Evolutionary conservation across 1,140 invertebrate species (phyloP).

Genomic region (Lepidurus packardi): DNA sequence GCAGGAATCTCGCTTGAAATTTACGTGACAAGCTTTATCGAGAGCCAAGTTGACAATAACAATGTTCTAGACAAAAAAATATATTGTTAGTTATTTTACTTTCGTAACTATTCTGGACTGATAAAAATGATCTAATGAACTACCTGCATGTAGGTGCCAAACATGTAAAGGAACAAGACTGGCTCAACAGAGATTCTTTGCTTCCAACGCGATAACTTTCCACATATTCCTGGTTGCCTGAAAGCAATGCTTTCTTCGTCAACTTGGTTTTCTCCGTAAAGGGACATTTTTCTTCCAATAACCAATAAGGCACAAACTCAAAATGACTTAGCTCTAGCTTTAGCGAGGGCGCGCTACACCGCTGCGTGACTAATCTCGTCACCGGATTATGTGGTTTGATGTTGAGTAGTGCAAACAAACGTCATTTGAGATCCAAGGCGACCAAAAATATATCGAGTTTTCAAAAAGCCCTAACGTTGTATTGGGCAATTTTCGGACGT

Average conservation of each 20-base stretch:
- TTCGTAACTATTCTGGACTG: neutral
- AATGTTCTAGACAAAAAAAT: neutral
- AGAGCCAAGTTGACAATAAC: constrained; percentile 31
- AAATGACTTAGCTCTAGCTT: too few species aligned
- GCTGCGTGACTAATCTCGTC: too few species aligned
- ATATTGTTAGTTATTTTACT: neutral
- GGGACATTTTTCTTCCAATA: neutral
- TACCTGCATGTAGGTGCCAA: constrained; percentile 20
- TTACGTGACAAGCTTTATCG: constrained; percentile 27
- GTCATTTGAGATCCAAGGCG: too few species aligned
- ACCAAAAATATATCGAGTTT: too few species aligned
- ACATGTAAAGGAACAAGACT: neutral
- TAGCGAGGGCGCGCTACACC: too few species aligned
- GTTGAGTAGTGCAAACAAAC: too few species aligned
- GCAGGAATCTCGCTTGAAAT: constrained; percentile 23
- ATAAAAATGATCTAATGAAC: neutral
- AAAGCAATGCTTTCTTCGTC: neutral
- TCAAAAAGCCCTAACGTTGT: too few species aligned
- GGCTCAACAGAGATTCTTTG: constrained; percentile 26
- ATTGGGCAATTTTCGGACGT: too few species aligned
- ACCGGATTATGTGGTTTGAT: too few species aligned
- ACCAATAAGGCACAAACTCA: too few species aligned
- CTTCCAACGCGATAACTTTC: neutral
- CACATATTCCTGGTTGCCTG: neutral
- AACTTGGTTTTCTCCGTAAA: neutral